These are phyloP conservation scores for Physeter macrocephalus DNA, from an alignment of 2,113 vertebrate genomes.

Conservation along the genomic window DNA sequence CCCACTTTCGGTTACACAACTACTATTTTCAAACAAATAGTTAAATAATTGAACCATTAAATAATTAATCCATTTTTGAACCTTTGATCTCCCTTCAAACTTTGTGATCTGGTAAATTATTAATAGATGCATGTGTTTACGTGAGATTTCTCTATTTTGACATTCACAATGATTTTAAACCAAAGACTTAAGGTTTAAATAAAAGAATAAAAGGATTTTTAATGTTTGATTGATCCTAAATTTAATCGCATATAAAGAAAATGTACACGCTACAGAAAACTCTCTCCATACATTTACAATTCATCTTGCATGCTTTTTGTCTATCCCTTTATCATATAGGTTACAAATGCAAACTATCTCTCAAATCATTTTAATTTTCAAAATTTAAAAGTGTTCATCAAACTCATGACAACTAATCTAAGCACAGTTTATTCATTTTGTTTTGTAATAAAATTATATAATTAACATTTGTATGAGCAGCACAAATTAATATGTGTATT, in stretches of 20 bases:
- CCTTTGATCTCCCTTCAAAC: neutral
- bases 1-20: too few relatives aligned
- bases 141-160: neutral
- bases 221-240: neutral
- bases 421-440: neutral
- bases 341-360: neutral
- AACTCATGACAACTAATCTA: neutral
- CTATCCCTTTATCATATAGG: neutral
- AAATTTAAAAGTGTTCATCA: neutral
- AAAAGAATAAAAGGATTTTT: neutral
- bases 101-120: neutral
- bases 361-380: neutral
- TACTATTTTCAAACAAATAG: neutral
- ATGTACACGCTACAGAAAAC: neutral
- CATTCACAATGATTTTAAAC: neutral
- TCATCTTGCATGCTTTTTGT: neutral
- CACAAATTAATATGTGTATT: neutral
- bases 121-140: neutral
- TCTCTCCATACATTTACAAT: neutral
- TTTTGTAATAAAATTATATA: neutral
- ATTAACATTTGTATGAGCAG: neutral
- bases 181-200: neutral
- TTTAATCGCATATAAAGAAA: neutral
- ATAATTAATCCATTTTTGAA: neutral
- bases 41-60: neutral